Evolutionary conservation across 2,888 invertebrate species (phyloP).

Genomic region (Siphlonurus alternatus): DNA sequence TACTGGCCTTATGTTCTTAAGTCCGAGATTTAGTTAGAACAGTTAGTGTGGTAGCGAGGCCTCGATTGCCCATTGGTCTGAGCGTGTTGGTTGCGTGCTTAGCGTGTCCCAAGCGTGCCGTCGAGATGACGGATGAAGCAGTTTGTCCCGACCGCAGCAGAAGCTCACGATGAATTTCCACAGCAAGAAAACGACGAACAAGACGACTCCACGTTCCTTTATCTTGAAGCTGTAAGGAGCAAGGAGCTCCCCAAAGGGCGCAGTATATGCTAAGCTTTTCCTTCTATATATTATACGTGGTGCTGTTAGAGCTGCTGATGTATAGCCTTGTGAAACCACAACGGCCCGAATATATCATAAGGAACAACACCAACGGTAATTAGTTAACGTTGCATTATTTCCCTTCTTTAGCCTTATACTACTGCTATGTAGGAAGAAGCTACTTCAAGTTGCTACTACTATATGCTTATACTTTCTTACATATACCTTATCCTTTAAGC

Average conservation of each 20-base stretch:
- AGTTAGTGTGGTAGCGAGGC: not conserved
- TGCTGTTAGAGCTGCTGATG: not conserved
- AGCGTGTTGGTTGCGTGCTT: no score
- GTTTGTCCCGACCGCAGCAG: not conserved
- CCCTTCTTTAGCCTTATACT: not conserved
- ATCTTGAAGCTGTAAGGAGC: no score
- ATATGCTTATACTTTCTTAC: not conserved
- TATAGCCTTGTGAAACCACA: not conserved
- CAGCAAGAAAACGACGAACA: not conserved
- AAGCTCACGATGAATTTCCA: not conserved
- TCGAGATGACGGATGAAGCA: not conserved
- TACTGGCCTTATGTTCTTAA: no score
- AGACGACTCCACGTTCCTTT: not conserved
- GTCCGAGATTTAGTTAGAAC: not conserved
- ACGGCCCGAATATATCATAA: slow-evolving; percentile 2
- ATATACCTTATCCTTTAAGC: not conserved
- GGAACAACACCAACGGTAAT: not conserved
- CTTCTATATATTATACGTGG: not conserved
- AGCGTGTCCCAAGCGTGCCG: not conserved
- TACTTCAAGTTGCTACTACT: not conserved
- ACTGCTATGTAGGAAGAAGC: not conserved
- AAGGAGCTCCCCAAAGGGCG: no score
- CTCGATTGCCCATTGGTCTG: not conserved
- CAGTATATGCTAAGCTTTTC: not conserved
- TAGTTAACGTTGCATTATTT: not conserved